These are phyloP conservation scores for Sphyrna mokarran DNA, from an alignment of 2,113 vertebrate species.

Conservation along the genomic window DNA sequence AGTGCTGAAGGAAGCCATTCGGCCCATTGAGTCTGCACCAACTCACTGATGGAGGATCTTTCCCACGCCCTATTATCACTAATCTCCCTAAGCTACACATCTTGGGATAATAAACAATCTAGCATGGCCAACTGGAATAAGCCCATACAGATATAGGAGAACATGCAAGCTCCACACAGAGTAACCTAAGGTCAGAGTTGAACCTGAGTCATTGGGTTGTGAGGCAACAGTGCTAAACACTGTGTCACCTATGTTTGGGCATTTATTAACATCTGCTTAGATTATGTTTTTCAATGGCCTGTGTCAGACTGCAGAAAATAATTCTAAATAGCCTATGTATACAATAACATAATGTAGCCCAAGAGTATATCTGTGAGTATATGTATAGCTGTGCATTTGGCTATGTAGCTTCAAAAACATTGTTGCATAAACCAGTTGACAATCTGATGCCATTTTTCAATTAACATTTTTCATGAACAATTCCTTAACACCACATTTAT, in stretches of 20 bases:
- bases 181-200: too few relatives aligned
- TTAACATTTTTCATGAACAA: background rate
- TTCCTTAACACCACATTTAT: background rate
- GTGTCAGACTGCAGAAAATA: background rate
- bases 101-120: too few relatives aligned
- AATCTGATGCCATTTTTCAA: background rate
- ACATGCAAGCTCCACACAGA: too few relatives aligned
- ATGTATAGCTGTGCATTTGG: background rate
- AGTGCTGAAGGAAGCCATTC: too few relatives aligned
- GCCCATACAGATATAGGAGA: too few relatives aligned
- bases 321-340: conserved; percentile 11
- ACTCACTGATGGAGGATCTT: too few relatives aligned
- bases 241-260: background rate
- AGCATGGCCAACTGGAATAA: too few relatives aligned
- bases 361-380: background rate
- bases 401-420: background rate
- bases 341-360: background rate
- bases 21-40: too few relatives aligned
- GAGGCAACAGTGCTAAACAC: too few relatives aligned
- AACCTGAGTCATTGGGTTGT: too few relatives aligned
- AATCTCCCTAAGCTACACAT: too few relatives aligned
- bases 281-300: background rate
- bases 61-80: too few relatives aligned
- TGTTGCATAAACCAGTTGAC: background rate
- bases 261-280: background rate